Evolutionary conservation across 2,888 invertebrate genomes (phyloP), one percentile per base, ranked within the genome.

Genomic region (Eubasilissa splendida): DNA sequence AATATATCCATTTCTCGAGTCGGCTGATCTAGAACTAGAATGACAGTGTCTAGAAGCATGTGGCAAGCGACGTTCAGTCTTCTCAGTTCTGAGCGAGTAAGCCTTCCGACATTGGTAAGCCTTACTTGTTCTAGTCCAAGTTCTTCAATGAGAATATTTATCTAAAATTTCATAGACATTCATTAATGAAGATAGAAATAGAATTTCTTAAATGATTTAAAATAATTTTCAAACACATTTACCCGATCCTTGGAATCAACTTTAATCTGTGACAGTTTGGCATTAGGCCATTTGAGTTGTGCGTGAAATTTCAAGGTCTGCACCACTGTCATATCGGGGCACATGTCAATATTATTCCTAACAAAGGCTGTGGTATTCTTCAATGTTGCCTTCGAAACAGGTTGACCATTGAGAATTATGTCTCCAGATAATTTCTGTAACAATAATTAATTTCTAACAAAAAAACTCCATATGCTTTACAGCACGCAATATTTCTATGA

Each of bases 1-100:
- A 98, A 98, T 84, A 98, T 97, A 86, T 98, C 98, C 94, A 97
- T 95, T 80, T 95, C 96, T 85, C 94, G 93, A 0, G 96, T 95
- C 0, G 97, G 96, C 88, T 97, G 96, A 87, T 98, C 97, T 79
- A 98, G 89, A 52, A 97, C 93, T 0, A 98, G 91, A 66, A 98
- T 92, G 81, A 97, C 96, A 84, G 96, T 95, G 86, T 97, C 96
- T 54, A 97, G 91, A 60, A 97, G 89, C 58, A 98, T 90, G 85
- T 97, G 96, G 86, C 97, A 96, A 0, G 97, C 98, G 1, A 98
- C 95, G 85, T 96, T 96, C 59, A 98, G 90, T 84, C 98, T 92
- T 82, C 96, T 93, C 84, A 94, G 93, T 88, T 98, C 98, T 0
- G 98, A 97, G 74, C 95, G 93, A 0, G 97, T 98, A 84, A 98